A percentile compares a stretch with the other conserved stretches of the same genome.
phyloP scores from a whole-genome alignment of 2,888 invertebrate species.

The Unio delphinus region DNA sequence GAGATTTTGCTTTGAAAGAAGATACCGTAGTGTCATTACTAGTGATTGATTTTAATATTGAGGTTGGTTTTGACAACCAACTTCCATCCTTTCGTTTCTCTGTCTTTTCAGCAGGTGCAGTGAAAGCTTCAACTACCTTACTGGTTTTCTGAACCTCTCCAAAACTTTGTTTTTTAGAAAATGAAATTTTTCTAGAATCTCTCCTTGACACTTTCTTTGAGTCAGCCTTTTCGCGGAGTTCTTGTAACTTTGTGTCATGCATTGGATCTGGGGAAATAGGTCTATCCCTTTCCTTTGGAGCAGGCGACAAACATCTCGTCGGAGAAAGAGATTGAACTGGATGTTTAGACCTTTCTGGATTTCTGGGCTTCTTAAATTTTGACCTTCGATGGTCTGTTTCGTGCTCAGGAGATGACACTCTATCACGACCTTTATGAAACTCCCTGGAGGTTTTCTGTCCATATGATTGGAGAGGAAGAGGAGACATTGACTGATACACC shows the following conservation, averaged over 20 bases:
- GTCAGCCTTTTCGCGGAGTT: constrained; percentile 28
- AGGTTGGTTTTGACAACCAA: constrained; percentile 42
- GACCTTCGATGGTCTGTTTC: constrained; percentile 2
- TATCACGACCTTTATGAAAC: background rate
- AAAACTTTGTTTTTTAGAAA: constrained; percentile 19
- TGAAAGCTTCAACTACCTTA: constrained; percentile 33
- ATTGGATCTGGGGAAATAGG: constrained; percentile 35
- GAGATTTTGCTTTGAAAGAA: constrained; percentile 41
- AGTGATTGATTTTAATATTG: constrained; percentile 40
- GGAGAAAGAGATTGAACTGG: background rate
- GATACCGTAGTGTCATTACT: constrained; percentile 44
- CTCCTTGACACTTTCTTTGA: constrained; percentile 13
- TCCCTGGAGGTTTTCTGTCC: constrained; percentile 1
- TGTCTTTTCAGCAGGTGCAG: constrained; percentile 14
- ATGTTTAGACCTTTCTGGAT: background rate
- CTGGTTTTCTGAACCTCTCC: constrained; percentile 10
- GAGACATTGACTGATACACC: background rate
- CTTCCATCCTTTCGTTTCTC: constrained; percentile 38
- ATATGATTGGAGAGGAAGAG: background rate
- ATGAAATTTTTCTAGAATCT: constrained; percentile 32
- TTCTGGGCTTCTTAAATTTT: constrained; percentile 10
- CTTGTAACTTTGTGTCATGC: constrained; percentile 29
- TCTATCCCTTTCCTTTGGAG: constrained; percentile 1
- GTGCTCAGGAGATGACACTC: constrained; percentile 2
- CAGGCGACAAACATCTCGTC: constrained; percentile 7